Base-by-base conservation (phyloP, 2,888 invertebrate species). In the Zele albiditarsus region DNA sequence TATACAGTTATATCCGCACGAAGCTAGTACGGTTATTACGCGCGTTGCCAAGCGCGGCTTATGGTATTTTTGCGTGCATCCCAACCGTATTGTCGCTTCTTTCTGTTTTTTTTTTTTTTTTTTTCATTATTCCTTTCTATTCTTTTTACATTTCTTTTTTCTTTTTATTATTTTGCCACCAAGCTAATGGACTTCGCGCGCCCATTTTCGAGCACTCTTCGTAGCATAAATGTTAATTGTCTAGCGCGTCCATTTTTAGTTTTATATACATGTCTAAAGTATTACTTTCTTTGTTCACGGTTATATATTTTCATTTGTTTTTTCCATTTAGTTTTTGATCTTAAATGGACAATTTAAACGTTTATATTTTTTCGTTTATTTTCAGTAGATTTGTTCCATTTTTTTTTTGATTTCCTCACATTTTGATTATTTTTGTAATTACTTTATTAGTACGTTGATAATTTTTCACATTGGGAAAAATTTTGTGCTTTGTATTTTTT, bases 21-120 rank as follows among this genome's bases (percentile, higher is more conserved):
- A 46, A 27, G 60, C 68, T 53, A 73, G 77, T 82, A 81, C 77
- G 80, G 84, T 86, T 86, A 86, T 86, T 85, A 82, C 82, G 75
- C 80, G 80, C 80, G 27, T 71, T 68, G 31, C 81, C 53, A 20
- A 31, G 33, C 23, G 8, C 81, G 81, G 80, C 81, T 84, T 83
- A 84, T 79, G 79, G 79, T 79, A 83, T 83, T 84, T 84, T 84
- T 82, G 80, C 83, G 80, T 82, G 81, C 81, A 81, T 82, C 83
- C 81, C 77, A 80, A 81, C 80, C 73, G 78, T 83, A 78, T 79
- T 79, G 74, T 80, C 53, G 20, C 65, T 71, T 23, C 0, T 46
- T 65, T 57, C 31, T 75, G 28, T 73, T 73, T 69, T 42, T 60
- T 49, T 66, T n/a, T n/a, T 68, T 65, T 65, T 75, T 49, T 75